These are phyloP conservation scores for Dynastes grantii DNA, from an alignment of 2,888 invertebrate genomes.

Conservation along the genomic window DNA sequence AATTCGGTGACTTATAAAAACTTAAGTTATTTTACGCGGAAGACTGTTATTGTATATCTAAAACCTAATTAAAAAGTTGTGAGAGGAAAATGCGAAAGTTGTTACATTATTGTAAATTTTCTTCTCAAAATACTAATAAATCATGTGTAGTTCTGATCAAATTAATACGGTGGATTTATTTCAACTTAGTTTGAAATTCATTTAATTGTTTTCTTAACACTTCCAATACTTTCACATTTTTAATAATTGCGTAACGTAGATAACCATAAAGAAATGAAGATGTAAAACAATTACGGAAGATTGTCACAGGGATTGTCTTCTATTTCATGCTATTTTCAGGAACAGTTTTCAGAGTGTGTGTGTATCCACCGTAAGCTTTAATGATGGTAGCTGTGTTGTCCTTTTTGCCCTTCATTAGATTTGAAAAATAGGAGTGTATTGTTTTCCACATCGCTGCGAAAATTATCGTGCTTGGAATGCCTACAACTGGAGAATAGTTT, in stretches of 20 bases:
- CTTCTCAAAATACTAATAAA: too few species aligned
- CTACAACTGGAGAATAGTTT: constrained; percentile 30
- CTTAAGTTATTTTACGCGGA: too few species aligned
- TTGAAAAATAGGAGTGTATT: constrained; percentile 35
- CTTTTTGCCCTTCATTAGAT: constrained; percentile 24
- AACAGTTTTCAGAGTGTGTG: constrained; percentile 45
- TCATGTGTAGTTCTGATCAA: too few species aligned
- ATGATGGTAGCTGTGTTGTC: constrained; percentile 32
- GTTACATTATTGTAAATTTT: too few species aligned
- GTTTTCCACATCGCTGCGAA: constrained; percentile 41
- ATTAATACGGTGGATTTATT: too few species aligned
- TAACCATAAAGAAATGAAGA: background rate
- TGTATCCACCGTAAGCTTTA: constrained; percentile 50
- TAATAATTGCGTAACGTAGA: background rate
- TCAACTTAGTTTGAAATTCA: too few species aligned
- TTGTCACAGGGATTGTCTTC: constrained; percentile 13
- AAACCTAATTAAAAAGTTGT: too few species aligned
- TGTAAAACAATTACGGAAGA: constrained; percentile 6
- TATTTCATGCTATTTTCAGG: constrained; percentile 22
- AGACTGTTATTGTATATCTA: too few species aligned
- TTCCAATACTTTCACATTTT: background rate
- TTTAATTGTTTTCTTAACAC: background rate
- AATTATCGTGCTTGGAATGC: constrained; percentile 7
- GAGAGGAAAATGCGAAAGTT: too few species aligned
- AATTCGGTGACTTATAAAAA: too few species aligned